These are phyloP conservation scores for Pipistrellus kuhlii DNA, from an alignment of 2,797 vertebrate genomes.

Conservation along the genomic window DNA sequence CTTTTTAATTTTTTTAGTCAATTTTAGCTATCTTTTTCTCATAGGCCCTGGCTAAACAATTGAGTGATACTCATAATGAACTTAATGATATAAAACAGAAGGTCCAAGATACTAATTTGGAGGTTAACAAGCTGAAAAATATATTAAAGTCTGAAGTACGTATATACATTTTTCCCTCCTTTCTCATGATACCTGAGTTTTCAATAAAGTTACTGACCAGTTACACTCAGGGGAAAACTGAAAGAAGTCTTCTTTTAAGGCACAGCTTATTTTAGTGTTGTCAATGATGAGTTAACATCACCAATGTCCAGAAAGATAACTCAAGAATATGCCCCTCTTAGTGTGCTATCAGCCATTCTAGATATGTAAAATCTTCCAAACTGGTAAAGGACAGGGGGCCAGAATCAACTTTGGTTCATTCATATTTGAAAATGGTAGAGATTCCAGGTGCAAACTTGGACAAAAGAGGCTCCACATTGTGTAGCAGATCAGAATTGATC, in stretches of 20 bases:
- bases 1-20: slow-evolving; percentile 47
- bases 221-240: not conserved
- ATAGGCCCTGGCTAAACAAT: slow-evolving; percentile 86
- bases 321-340: slow-evolving; percentile 2
- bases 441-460: slow-evolving; percentile 5
- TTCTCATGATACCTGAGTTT: slow-evolving; percentile 23
- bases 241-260: slow-evolving; percentile 36
- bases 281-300: not conserved
- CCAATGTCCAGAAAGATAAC: not conserved
- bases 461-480: not conserved
- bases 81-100: slow-evolving; percentile 87
- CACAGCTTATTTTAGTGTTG: slow-evolving; percentile 9
- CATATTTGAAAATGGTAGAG: slow-evolving; percentile 16
- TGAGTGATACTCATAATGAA: slow-evolving; percentile 85
- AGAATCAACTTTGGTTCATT: not conserved
- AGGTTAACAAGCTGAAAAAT: slow-evolving; percentile 86
- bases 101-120: slow-evolving; percentile 85
- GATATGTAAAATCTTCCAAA: not conserved
- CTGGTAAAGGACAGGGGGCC: not conserved
- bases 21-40: slow-evolving; percentile 70
- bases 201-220: not conserved
- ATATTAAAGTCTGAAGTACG: slow-evolving; percentile 87
- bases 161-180: slow-evolving; percentile 50
- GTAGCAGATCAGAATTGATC: not conserved
- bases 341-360: not conserved